Base-by-base conservation (phyloP, 2,888 invertebrate genomes). In the Meta bourneti region DNA sequence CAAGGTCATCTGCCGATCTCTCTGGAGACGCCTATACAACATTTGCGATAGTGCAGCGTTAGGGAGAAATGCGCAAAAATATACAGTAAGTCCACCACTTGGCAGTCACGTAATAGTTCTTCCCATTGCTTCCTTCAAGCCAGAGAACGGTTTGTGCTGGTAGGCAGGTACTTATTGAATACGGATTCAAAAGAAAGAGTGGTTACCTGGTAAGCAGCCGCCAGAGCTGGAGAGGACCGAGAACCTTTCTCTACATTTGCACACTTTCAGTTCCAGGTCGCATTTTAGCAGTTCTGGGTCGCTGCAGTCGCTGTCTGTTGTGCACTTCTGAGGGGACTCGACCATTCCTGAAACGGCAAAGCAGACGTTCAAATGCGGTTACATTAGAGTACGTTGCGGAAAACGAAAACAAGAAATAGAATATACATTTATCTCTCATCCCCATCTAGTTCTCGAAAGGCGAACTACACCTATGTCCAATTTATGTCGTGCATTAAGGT, bases 261-360 rank as follows among this genome's bases (percentile, higher is more conserved):
- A 91, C 54, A 82, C 69, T n/a, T 87, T 75, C 16, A 82, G 52
- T 19, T 91, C 82, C 2, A 71, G 77, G 75, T 91, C 90, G 71
- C 91, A 91, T 8, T 77, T 81, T 48, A 86, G 75, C 20, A 77
- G 52, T 16, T 54, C 87, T 11, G 85, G 20, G 78, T 91, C 82
- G 5, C 91, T 82, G 86, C 91, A 91, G 49, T 91, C 91, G 49
- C 75, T 71, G 82, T 91, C 91, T 19, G 70, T 71, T 4, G 52
- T 54, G 78, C 91, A 91, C 54, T 87, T 70, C 20, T 86, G 52
- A 7, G 80, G 90, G 34, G 80, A 80, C n/a, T 90, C 85, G 61
- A 90, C 90, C 90, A 90, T 90, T 52, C 82, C 91, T 91, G 75
- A 51, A 77, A 48, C 4, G 19, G n/a, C n/a, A 51, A 71, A n/a